Evolutionary conservation across 2,888 invertebrate genomes (phyloP).

Genomic region (Drosophila limbata): DNA sequence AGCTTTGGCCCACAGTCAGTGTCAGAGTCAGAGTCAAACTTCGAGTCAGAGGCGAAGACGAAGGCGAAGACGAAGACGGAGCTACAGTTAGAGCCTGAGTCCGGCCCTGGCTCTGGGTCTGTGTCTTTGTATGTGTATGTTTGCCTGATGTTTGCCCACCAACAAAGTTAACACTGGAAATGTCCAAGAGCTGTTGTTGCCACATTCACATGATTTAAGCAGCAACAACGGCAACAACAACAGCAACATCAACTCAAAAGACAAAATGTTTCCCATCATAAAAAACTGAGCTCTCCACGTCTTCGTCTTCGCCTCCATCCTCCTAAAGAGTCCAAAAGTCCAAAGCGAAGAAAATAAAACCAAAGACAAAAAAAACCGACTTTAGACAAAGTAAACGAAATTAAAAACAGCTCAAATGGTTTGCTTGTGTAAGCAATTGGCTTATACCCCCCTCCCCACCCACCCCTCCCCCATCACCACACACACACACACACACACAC

Average conservation of each 20-base stretch:
- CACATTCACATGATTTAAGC: constrained; percentile 77
- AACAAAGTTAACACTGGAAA: constrained; percentile 75
- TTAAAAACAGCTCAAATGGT: constrained; percentile 76
- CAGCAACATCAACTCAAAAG: constrained; percentile 40
- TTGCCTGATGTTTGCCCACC: constrained; percentile 74
- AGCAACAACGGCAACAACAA: constrained; percentile 53
- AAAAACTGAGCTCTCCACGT: constrained; percentile 51
- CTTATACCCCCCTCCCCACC: constrained; percentile 30
- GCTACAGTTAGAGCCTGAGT: constrained; percentile 33
- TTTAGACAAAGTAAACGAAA: constrained; percentile 74
- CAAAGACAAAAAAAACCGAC: constrained; percentile 50
- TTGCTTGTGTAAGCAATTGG: constrained; percentile 72
- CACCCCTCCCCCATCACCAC: background rate
- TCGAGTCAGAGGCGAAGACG: background rate
- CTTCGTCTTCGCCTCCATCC: constrained; percentile 40
- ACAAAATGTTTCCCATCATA: constrained; percentile 77
- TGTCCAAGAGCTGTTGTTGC: constrained; percentile 72
- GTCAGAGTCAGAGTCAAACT: constrained; percentile 1
- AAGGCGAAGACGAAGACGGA: constrained; percentile 1
- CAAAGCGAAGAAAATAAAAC: constrained; percentile 42
- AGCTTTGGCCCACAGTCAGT: constrained; percentile 45
- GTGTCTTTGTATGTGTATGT: constrained; percentile 29
- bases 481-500: background rate
- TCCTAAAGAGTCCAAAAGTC: constrained; percentile 60
- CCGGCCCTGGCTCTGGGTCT: background rate